Conservation (phyloP, 2,888 invertebrate species). For the Drosophila multiciliata region DNA sequence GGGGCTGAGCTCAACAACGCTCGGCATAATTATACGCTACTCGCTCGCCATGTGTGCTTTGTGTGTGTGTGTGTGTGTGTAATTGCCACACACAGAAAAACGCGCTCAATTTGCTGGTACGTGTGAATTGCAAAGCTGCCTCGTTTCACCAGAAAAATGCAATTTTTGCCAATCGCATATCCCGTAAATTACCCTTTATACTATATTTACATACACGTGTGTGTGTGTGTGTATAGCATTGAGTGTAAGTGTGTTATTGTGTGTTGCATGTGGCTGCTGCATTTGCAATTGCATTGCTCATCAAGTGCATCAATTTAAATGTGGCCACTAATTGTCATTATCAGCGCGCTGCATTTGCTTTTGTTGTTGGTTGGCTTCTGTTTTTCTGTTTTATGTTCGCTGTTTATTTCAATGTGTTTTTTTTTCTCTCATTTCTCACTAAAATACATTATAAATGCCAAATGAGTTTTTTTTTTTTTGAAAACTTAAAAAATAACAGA, state of each 20-base stretch:
- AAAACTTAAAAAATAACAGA: neutral
- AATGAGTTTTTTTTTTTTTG: slow-evolving; percentile 13
- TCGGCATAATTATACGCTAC: slow-evolving; percentile 60
- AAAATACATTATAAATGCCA: slow-evolving; percentile 24
- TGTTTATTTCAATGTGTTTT: slow-evolving; percentile 15
- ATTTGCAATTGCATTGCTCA: slow-evolving; percentile 76
- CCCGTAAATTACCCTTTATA: slow-evolving; percentile 67
- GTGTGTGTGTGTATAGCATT: slow-evolving; percentile 1
- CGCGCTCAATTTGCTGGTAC: slow-evolving; percentile 55
- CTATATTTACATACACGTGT: slow-evolving; percentile 11
- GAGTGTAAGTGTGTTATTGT: slow-evolving; percentile 7
- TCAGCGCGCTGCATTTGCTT: slow-evolving; percentile 64
- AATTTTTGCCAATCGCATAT: slow-evolving; percentile 65
- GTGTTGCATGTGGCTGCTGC: slow-evolving; percentile 38
- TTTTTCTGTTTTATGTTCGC: slow-evolving; percentile 4
- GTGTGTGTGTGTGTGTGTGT: slow-evolving; percentile 5
- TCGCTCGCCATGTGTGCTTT: slow-evolving; percentile 45
- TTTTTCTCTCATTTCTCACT: neutral
- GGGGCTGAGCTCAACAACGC: neutral
- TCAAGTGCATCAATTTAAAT: slow-evolving; percentile 81
- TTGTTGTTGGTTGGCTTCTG: slow-evolving; percentile 20
- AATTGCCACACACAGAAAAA: slow-evolving; percentile 11
- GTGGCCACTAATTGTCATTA: slow-evolving; percentile 82
- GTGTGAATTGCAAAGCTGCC: slow-evolving; percentile 77
- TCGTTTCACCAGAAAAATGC: slow-evolving; percentile 76